phyloP scores from a whole-genome alignment of 2,113 vertebrate genomes.

The Pionites leucogaster region DNA sequence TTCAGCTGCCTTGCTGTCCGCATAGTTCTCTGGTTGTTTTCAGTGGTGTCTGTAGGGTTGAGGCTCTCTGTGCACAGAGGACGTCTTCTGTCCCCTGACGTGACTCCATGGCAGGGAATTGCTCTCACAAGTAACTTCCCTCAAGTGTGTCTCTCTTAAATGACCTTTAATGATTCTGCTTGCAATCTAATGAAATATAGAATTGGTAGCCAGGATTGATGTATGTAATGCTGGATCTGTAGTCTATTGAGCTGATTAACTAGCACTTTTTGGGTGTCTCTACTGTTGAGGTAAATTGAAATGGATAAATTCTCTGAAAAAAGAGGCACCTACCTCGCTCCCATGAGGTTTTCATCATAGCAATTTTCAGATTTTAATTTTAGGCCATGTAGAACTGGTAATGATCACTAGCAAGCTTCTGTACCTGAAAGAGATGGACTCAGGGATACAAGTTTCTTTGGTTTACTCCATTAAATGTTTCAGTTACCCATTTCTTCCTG shows the following conservation, averaged over 20 bases:
- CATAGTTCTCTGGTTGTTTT: background rate
- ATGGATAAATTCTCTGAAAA: background rate
- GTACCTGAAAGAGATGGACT: rapidly evolving
- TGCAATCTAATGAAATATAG: background rate
- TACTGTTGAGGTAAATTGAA: background rate
- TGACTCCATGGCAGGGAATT: background rate
- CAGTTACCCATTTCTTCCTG: background rate
- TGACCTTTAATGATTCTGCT: background rate
- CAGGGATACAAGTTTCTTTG: rapidly evolving
- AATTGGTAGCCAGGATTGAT: background rate
- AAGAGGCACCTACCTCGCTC: background rate
- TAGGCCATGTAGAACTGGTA: background rate
- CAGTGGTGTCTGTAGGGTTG: background rate
- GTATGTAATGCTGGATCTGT: rapidly evolving
- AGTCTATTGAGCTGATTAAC: background rate
- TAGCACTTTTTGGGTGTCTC: background rate
- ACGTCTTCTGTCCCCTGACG: background rate
- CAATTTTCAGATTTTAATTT: background rate
- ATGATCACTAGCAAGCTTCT: background rate
- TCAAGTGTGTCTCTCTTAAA: background rate
- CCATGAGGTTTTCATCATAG: background rate
- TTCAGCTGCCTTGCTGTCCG: background rate
- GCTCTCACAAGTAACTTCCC: background rate
- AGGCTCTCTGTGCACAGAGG: background rate
- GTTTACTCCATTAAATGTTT: background rate